phyloP scores from a whole-genome alignment of 92 coral and sea anemone genomes.

The Galaxea fascicularis region DNA sequence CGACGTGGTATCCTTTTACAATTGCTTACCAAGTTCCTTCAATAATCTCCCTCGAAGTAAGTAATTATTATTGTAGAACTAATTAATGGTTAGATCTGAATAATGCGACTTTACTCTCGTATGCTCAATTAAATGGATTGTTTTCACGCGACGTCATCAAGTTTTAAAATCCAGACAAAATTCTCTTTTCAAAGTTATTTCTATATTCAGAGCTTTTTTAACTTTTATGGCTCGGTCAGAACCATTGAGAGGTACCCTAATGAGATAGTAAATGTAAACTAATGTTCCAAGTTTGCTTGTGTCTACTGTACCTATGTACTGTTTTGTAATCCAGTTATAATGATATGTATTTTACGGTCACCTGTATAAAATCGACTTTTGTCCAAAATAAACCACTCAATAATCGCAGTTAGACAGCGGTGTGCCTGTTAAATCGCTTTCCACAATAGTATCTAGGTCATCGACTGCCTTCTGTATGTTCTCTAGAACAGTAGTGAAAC shows the following conservation, averaged over 20 bases:
- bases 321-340: neutral
- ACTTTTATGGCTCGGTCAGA: slow-evolving; percentile 17
- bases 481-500: neutral
- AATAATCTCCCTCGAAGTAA: too few relatives aligned
- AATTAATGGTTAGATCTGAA: too few relatives aligned
- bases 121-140: too few relatives aligned
- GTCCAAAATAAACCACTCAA: neutral
- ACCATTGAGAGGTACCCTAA: neutral
- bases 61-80: too few relatives aligned
- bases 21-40: too few relatives aligned
- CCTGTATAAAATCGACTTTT: neutral
- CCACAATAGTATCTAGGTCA: slow-evolving; percentile 22
- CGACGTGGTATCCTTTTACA: too few relatives aligned
- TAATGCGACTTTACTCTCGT: too few relatives aligned
- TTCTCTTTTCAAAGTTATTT: neutral
- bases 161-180: too few relatives aligned
- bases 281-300: slow-evolving; percentile 1
- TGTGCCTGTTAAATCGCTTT: slow-evolving; percentile 23
- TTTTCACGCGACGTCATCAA: too few relatives aligned
- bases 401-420: slow-evolving; percentile 49
- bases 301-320: slow-evolving; percentile 1
- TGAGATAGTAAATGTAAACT: slow-evolving; percentile 4
- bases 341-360: slow-evolving; percentile 2
- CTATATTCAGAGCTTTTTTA: neutral
- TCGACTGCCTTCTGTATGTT: neutral